phyloP scores from a whole-genome alignment of 2,888 invertebrate species.

The Eubasilissa splendida region DNA sequence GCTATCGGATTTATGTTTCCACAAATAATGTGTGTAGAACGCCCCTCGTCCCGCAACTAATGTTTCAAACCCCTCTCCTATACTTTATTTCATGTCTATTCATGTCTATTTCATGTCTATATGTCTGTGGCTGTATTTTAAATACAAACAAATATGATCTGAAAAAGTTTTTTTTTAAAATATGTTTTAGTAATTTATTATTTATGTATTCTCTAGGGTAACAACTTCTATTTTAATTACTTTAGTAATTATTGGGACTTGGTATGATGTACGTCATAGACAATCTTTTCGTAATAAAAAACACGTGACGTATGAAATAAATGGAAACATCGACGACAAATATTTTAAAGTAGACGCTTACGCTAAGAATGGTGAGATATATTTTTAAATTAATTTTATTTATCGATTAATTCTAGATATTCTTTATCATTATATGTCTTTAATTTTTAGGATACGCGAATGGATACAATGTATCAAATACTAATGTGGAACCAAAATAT shows the following conservation, averaged over 20 bases:
- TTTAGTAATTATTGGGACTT: slow-evolving; percentile 62
- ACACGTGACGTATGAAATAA: slow-evolving; percentile 34
- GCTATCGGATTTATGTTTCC: no score
- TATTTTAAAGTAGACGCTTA: neutral
- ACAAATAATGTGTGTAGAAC: no score
- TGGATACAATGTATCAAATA: slow-evolving; percentile 4
- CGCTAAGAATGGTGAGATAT: neutral
- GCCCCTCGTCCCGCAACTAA: no score
- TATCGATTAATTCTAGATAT: neutral
- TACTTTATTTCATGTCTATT: no score
- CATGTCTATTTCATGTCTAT: no score
- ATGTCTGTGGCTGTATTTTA: no score
- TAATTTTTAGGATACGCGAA: slow-evolving; percentile 5
- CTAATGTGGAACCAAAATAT: neutral
- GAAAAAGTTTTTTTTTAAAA: no score
- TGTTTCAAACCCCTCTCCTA: no score
- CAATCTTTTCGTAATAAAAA: slow-evolving; percentile 59
- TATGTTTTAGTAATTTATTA: no score
- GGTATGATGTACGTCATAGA: slow-evolving; percentile 62
- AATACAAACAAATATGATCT: no score
- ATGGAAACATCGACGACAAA: slow-evolving; percentile 52
- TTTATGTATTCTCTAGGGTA: slow-evolving; percentile 58
- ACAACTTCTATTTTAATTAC: slow-evolving; percentile 59
- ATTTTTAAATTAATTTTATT: neutral
- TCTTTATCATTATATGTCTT: neutral